Percentiles rank a stretch among this genome's conserved stretches.
Evolutionary conservation across 2,888 invertebrate species (phyloP).

Genomic region (Patella ulyssiponensis): DNA sequence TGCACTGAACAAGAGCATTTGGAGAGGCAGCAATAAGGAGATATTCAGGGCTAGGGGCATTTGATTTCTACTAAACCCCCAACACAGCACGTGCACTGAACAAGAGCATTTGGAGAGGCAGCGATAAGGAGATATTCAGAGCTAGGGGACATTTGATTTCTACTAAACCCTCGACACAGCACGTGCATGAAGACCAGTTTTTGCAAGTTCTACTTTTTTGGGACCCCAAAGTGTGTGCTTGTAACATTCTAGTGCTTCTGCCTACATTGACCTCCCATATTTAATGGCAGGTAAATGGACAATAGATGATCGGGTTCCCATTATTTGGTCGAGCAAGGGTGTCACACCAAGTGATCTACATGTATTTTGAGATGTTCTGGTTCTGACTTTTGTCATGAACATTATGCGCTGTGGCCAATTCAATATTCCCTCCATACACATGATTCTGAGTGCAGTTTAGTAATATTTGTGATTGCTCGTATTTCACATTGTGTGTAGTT

Average conservation of each 20-base stretch:
- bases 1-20: slow-evolving; percentile 10
- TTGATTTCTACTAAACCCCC: no score
- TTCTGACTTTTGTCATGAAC: no score
- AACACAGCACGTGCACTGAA: no score
- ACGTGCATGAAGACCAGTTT: slow-evolving; percentile 6
- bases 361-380: no score
- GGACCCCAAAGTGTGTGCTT: neutral
- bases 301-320: no score
- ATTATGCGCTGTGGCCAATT: neutral
- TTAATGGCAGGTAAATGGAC: neutral
- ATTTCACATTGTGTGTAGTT: neutral
- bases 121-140: no score
- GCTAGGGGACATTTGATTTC: no score
- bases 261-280: neutral
- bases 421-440: neutral
- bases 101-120: no score
- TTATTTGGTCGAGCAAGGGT: no score
- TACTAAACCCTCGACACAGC: no score
- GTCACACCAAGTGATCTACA: no score
- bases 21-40: slow-evolving; percentile 17
- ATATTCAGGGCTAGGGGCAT: neutral
- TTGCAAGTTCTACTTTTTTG: neutral
- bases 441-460: neutral
- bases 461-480: neutral
- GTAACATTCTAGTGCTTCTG: neutral